These are phyloP conservation scores for Scaptomyza reducta DNA, from an alignment of 2,888 invertebrate genomes.

Conservation along the genomic window DNA sequence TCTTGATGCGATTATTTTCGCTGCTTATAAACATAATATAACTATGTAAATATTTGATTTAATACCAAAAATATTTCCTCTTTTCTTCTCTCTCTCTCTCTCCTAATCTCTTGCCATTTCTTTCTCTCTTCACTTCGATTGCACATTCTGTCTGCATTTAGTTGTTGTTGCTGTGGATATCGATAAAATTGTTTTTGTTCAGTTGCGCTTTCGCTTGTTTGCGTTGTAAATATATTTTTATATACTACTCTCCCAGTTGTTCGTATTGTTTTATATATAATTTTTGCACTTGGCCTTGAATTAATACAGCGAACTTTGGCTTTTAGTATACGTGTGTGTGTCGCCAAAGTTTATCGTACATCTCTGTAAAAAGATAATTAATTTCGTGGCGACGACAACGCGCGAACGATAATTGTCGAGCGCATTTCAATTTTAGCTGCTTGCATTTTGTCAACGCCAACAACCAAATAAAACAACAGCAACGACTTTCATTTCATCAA, in stretches of 20 bases:
- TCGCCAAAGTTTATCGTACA: slow-evolving; percentile 74
- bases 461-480: slow-evolving; percentile 15
- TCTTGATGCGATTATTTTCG: no score
- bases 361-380: slow-evolving; percentile 77
- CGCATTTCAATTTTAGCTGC: slow-evolving; percentile 70
- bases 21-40: background rate
- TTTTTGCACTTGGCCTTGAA: slow-evolving; percentile 81
- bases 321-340: slow-evolving; percentile 51
- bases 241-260: slow-evolving; percentile 4
- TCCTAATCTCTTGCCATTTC: background rate
- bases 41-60: background rate
- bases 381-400: slow-evolving; percentile 57
- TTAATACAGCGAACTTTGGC: slow-evolving; percentile 82
- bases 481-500: slow-evolving; percentile 56
- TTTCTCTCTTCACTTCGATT: background rate
- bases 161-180: slow-evolving; percentile 1
- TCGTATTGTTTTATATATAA: slow-evolving; percentile 4
- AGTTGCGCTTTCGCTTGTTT: slow-evolving; percentile 51
- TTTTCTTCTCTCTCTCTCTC: background rate
- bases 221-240: slow-evolving; percentile 25
- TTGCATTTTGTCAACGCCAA: slow-evolving; percentile 70
- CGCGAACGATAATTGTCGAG: slow-evolving; percentile 66
- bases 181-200: slow-evolving; percentile 1
- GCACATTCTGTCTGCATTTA: slow-evolving; percentile 6
- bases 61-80: background rate